These are phyloP conservation scores for Artemia sinica DNA, from an alignment of 2,888 invertebrate species.

Conservation along the genomic window DNA sequence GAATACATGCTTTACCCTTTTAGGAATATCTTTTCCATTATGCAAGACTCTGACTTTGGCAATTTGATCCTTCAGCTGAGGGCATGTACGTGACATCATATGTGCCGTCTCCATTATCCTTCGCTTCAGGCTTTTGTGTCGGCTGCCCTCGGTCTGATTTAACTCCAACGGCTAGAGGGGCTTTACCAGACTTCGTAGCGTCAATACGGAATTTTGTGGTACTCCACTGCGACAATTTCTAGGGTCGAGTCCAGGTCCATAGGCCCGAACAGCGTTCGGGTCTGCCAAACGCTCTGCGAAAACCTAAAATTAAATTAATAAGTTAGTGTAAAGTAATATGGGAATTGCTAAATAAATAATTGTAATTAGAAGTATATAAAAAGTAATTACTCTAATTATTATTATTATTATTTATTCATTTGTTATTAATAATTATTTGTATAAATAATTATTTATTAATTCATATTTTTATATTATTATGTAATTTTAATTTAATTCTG, in stretches of 20 bases:
- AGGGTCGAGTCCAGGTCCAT: constrained; percentile 58
- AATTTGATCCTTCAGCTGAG: constrained; percentile 51
- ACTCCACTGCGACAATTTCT: constrained; percentile 49
- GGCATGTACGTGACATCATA: constrained; percentile 62
- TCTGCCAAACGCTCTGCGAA: constrained; percentile 47
- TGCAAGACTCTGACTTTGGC: constrained; percentile 56
- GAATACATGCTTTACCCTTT: constrained; percentile 38
- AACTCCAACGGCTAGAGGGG: constrained; percentile 52
- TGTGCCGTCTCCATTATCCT: constrained; percentile 47
- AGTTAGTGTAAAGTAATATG: constrained; percentile 3
- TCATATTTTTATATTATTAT: too few species aligned
- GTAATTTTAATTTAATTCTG: too few species aligned
- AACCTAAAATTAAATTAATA: constrained; percentile 31
- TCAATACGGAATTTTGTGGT: constrained; percentile 53
- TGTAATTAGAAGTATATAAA: background rate
- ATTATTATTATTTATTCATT: too few species aligned
- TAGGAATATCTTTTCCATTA: constrained; percentile 53
- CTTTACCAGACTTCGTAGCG: constrained; percentile 49
- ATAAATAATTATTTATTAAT: too few species aligned
- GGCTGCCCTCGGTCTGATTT: constrained; percentile 39
- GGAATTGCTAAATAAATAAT: background rate
- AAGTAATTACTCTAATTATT: too few species aligned
- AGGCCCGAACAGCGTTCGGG: constrained; percentile 48
- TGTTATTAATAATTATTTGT: too few species aligned
- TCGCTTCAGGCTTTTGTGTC: constrained; percentile 41